These are phyloP conservation scores for Neelides sp. DNA, from an alignment of 1,140 invertebrate genomes.

Conservation along the genomic window DNA sequence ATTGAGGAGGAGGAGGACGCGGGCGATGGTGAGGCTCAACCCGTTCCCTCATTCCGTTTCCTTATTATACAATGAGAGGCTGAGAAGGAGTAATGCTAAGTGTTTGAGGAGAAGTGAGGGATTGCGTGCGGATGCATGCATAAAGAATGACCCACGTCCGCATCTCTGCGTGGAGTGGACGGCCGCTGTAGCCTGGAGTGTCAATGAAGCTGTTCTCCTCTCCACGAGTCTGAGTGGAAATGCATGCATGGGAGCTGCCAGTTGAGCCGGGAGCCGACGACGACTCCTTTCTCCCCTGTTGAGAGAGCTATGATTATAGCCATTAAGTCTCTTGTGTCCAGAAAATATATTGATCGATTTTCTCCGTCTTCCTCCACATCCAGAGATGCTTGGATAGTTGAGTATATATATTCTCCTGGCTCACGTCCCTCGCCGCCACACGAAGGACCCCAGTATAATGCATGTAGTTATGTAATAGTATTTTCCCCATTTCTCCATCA, in stretches of 20 bases:
- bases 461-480: background rate
- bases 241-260: background rate
- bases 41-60: too few relatives aligned
- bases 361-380: conserved; percentile 8
- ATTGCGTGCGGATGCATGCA: conserved; percentile 15
- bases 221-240: background rate
- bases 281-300: conserved; percentile 28
- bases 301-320: conserved; percentile 31
- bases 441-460: too few relatives aligned
- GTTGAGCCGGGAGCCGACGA: background rate
- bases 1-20: background rate
- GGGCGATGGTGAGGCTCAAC: too few relatives aligned
- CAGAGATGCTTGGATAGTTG: too few relatives aligned
- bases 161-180: conserved; percentile 5
- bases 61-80: too few relatives aligned
- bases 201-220: background rate
- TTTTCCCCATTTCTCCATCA: conserved; percentile 5
- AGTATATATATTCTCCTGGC: too few relatives aligned
- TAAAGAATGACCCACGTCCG: conserved; percentile 9
- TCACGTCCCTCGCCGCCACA: too few relatives aligned
- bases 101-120: too few relatives aligned
- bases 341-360: conserved; percentile 31
- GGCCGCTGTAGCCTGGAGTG: too few relatives aligned
- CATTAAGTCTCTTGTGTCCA: conserved; percentile 32
- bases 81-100: too few relatives aligned